Evolutionary conservation across 92 coral and sea anemone genomes (phyloP).

Genomic region (Galaxea fascicularis): DNA sequence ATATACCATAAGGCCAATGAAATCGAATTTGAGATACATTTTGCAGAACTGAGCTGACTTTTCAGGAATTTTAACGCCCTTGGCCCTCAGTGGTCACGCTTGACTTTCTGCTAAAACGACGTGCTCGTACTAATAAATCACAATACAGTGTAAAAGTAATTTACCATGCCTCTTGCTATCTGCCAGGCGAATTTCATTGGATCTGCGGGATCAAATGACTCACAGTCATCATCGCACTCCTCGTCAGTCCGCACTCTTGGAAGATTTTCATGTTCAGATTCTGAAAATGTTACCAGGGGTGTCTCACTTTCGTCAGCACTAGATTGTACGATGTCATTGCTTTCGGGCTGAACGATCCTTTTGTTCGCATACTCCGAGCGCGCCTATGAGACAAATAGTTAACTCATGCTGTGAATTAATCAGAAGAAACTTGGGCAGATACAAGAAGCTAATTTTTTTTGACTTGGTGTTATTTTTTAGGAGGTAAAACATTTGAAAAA

Average conservation of each 20-base stretch:
- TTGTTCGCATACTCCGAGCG: background rate
- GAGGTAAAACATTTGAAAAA: too few relatives aligned
- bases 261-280: background rate
- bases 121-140: background rate
- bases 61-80: too few relatives aligned
- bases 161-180: constrained; percentile 24
- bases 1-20: too few relatives aligned
- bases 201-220: background rate
- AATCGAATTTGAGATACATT: too few relatives aligned
- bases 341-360: background rate
- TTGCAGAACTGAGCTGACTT: too few relatives aligned
- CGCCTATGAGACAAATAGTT: background rate
- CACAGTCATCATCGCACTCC: constrained; percentile 18
- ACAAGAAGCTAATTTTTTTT: too few relatives aligned
- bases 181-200: constrained; percentile 14
- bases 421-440: too few relatives aligned
- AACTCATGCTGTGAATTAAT: background rate
- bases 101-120: too few relatives aligned
- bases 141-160: background rate
- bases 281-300: background rate
- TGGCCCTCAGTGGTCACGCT: too few relatives aligned
- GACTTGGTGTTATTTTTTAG: too few relatives aligned
- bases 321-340: background rate
- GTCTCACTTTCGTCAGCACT: background rate
- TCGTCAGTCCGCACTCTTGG: background rate